phyloP scores from a whole-genome alignment of 2,797 vertebrate genomes.

The Lerista edwardsae region DNA sequence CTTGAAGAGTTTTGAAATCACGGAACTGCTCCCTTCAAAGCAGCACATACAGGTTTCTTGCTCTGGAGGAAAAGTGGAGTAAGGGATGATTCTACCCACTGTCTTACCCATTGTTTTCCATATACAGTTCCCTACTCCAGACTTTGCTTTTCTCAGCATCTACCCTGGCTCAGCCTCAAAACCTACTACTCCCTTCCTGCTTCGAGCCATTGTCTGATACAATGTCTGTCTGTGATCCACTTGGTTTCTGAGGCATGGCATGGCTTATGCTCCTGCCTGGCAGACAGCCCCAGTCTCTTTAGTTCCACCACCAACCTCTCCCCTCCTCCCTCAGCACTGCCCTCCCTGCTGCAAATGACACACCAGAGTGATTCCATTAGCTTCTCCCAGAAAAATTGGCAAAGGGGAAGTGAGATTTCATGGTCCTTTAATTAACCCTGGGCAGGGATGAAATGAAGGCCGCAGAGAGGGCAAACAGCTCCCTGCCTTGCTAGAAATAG shows the following conservation, averaged over 20 bases:
- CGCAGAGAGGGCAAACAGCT: conserved; percentile 18
- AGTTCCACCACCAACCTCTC: neutral
- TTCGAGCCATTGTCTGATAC: rapidly evolving
- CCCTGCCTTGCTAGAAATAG: conserved; percentile 3
- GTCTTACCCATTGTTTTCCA: neutral
- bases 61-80: too few species aligned
- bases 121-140: neutral
- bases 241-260: neutral
- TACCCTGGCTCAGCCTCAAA: neutral
- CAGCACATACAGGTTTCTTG: too few species aligned
- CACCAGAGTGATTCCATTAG: conserved; percentile 41
- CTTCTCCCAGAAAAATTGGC: conserved; percentile 32
- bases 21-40: neutral
- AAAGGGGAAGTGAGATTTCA: conserved; percentile 41
- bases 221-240: neutral
- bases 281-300: neutral
- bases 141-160: neutral
- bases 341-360: conserved; percentile 22
- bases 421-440: conserved; percentile 43
- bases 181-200: neutral
- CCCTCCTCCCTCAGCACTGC: neutral
- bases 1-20: neutral
- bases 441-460: conserved; percentile 32
- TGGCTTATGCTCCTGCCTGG: neutral
- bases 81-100: neutral